Conservation (phyloP, 2,797 vertebrate species). For the Eulemur albifrons region DNA sequence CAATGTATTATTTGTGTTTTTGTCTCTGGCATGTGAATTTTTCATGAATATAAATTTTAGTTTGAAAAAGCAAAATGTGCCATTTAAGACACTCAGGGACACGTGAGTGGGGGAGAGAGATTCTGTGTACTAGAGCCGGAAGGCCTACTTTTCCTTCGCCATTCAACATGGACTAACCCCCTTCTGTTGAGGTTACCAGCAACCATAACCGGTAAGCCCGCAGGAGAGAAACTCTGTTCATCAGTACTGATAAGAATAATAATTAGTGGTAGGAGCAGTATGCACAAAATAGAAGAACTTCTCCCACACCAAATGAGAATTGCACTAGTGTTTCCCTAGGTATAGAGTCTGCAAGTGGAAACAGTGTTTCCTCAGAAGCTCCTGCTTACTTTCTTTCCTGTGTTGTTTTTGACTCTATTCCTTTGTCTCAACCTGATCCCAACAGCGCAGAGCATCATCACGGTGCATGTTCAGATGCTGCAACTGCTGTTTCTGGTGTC, state of each 20-base stretch:
- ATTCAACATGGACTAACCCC: background rate
- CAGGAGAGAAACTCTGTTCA: conserved; percentile 34
- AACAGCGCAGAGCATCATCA: conserved; percentile 73
- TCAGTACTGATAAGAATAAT: background rate
- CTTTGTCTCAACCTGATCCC: background rate
- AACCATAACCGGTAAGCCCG: conserved; percentile 1
- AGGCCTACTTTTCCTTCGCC: background rate
- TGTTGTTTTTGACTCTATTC: background rate
- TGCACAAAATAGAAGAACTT: background rate
- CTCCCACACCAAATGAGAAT: background rate
- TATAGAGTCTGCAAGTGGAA: background rate
- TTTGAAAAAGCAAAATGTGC: background rate
- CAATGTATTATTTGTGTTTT: background rate
- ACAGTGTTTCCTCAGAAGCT: background rate
- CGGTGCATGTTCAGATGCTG: conserved; percentile 76
- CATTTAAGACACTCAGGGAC: background rate
- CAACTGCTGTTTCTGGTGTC: conserved; percentile 79
- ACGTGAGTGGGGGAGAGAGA: background rate
- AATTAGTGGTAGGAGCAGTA: background rate
- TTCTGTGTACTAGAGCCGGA: background rate
- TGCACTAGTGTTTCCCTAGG: background rate
- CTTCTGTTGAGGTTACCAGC: conserved; percentile 54
- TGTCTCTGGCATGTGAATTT: background rate
- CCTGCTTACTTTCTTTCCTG: conserved; percentile 44
- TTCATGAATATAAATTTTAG: background rate